Conservation (phyloP, 2,113 vertebrate species). For the Lagopus leucura region DNA sequence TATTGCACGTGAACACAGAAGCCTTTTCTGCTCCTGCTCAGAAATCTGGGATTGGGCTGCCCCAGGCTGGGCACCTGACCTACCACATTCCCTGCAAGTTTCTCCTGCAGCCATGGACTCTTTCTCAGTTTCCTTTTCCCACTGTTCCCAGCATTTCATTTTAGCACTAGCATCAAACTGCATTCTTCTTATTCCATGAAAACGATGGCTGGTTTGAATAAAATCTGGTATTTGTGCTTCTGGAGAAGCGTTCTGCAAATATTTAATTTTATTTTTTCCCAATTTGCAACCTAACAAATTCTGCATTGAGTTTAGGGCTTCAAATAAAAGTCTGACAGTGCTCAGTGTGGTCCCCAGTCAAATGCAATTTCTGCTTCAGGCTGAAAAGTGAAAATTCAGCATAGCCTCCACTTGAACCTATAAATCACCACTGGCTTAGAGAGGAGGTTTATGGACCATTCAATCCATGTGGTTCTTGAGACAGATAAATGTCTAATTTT, state of each 20-base stretch:
- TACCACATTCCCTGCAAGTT: neutral
- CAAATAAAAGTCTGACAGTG: neutral
- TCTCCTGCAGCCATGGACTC: neutral
- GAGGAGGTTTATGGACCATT: neutral
- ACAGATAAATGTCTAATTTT: slow-evolving; percentile 34
- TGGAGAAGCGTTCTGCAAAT: neutral
- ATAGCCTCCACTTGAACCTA: neutral
- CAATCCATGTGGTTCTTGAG: slow-evolving; percentile 7
- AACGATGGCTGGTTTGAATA: neutral
- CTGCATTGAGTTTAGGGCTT: neutral
- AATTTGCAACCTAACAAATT: neutral
- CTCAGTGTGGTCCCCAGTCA: neutral
- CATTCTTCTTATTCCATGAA: neutral
- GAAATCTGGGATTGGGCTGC: accelerated
- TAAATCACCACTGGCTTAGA: slow-evolving; percentile 21
- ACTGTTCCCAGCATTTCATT: neutral
- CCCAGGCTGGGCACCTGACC: accelerated
- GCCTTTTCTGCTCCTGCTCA: neutral
- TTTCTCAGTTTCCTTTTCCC: neutral
- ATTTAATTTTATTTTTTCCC: neutral
- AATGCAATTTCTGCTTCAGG: slow-evolving; percentile 12
- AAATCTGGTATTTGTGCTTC: neutral
- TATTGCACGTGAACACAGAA: neutral
- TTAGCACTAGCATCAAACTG: neutral
- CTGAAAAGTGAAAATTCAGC: neutral